Evolutionary conservation across 2,113 vertebrate genomes (phyloP).

Genomic region (Thryonomys swinderianus): DNA sequence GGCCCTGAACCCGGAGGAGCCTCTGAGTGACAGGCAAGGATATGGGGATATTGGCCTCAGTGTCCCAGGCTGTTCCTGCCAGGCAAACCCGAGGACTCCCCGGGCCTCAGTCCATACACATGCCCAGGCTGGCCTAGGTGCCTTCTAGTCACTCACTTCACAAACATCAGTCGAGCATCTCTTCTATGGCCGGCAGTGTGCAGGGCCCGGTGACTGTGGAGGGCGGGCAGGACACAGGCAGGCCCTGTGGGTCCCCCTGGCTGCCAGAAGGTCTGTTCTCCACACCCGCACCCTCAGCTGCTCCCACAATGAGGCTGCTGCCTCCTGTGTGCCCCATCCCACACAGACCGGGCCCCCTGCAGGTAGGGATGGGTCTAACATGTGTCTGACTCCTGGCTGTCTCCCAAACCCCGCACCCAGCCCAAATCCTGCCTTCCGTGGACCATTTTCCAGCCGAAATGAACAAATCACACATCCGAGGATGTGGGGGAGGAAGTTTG

Average conservation of each 20-base stretch:
- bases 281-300: rapidly evolving
- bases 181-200: not conserved
- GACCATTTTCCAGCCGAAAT: not conserved
- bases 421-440: not conserved
- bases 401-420: not conserved
- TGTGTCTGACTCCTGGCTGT: not conserved
- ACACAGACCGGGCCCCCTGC: not conserved
- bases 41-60: too few species aligned
- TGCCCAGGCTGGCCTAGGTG: not conserved
- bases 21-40: not conserved
- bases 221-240: not conserved
- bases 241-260: rapidly evolving
- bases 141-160: not conserved
- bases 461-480: not conserved
- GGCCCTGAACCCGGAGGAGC: not conserved
- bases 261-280: not conserved
- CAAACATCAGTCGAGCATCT: not conserved
- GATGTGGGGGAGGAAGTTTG: not conserved
- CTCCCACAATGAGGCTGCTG: not conserved
- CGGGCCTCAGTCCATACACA: not conserved
- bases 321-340: not conserved
- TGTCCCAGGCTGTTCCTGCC: not conserved
- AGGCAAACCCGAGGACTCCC: not conserved
- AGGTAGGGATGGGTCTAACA: not conserved
- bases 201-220: not conserved